These are phyloP conservation scores for Trichonephila inaurata DNA, from an alignment of 1,140 invertebrate species.

Conservation along the genomic window DNA sequence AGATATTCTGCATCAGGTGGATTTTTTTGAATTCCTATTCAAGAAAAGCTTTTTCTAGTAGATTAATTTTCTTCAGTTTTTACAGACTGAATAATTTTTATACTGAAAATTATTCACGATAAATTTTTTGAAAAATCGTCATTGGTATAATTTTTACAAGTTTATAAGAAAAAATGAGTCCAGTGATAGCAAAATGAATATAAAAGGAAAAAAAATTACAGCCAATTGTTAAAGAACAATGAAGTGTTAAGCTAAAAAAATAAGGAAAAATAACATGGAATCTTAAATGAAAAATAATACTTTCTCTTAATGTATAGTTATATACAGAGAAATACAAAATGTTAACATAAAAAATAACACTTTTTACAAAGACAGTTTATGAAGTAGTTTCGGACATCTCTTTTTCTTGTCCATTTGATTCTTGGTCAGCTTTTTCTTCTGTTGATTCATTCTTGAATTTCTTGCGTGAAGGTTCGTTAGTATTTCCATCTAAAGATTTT, in stretches of 20 bases:
- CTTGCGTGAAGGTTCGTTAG: not conserved
- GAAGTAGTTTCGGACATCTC: not conserved
- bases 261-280: not conserved
- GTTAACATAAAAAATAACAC: not conserved
- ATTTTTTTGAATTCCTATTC: too few species aligned
- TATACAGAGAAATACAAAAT: constrained; percentile 13
- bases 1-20: too few species aligned
- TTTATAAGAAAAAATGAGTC: too few species aligned
- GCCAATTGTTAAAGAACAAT: not conserved
- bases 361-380: too few species aligned
- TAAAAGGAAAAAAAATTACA: too few species aligned
- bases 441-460: not conserved
- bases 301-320: not conserved
- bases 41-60: too few species aligned
- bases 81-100: too few species aligned
- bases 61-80: too few species aligned
- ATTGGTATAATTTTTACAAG: too few species aligned
- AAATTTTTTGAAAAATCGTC: too few species aligned
- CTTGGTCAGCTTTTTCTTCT: not conserved
- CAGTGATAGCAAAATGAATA: too few species aligned
- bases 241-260: not conserved
- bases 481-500: not conserved
- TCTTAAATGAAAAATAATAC: not conserved
- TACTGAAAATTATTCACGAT: too few species aligned
- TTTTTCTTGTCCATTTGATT: not conserved